Base-by-base conservation (phyloP, 2,797 vertebrate genomes). In the Sus cebifrons region DNA sequence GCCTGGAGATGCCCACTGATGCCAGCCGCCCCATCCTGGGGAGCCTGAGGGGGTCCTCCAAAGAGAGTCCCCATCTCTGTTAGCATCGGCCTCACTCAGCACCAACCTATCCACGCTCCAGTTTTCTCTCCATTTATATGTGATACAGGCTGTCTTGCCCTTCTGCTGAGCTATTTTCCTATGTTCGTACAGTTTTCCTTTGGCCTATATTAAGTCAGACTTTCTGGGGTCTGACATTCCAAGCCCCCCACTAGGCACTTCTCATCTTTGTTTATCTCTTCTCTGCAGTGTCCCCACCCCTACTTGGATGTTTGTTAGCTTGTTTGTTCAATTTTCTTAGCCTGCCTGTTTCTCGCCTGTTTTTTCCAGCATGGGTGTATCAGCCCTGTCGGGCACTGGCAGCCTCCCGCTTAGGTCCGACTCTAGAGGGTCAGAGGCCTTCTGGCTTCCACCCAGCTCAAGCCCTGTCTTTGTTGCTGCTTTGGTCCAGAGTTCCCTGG, bases 141-240 rank as follows among this genome's bases (percentile, higher is more conserved):
- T 49, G 44, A 49, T 49, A 73, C 15, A 67, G 94, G 81, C 73
- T 0, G 2, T 9, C 20, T 36, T 78, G 67, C 36, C 58, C 58
- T 79, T 93, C 79, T 81, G 83, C 86, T 68, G 86, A 68, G 93
- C 74, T 27, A 1, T 70, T 54, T 81, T 87, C 74, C 88, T 9
- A 16, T 36, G 23, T 75, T 78, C 77, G 36, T 56, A 40, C 65
- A 56, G 83, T 49, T 93, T 86, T 89, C 74, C 86, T 91, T 58
- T 49, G 91, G 75, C 67, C 58, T 86, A 79, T 65, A 88, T 81
- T n/a, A 78, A 86, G 64, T 44, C 84, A 86, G 60, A 68, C 95
- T 84, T 96, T 97, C 98, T 92, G 96, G 89, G 86, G 96, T 95
- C 97, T 95, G 91, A 97, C 95, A 97, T 97, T 93, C 97, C 96